phyloP scores from a whole-genome alignment of 37 sponge, comb jelly and placozoan genomes.

The Geodia barretti region DNA sequence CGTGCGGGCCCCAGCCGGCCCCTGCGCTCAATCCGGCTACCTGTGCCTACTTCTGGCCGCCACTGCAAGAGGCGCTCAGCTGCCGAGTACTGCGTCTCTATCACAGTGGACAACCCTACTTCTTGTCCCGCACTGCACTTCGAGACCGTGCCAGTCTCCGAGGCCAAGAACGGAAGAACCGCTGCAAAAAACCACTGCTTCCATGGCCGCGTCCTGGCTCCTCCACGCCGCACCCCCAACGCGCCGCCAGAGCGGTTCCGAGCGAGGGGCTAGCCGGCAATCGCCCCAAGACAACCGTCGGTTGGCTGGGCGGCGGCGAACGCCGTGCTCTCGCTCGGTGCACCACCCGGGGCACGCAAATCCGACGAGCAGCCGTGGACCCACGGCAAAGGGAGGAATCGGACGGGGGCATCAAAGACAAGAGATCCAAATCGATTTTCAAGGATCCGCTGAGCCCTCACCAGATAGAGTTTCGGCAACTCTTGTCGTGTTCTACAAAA shows the following conservation, averaged over 20 bases:
- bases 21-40: constrained; percentile 39
- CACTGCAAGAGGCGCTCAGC: constrained; percentile 42
- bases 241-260: constrained; percentile 35
- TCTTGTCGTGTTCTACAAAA: constrained; percentile 54
- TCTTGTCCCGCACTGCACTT: constrained; percentile 70
- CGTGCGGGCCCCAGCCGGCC: constrained; percentile 37
- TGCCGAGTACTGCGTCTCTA: too few species aligned
- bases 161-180: constrained; percentile 36
- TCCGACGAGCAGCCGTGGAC: constrained; percentile 59
- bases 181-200: constrained; percentile 65
- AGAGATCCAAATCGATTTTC: constrained; percentile 59
- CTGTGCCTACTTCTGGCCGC: constrained; percentile 56
- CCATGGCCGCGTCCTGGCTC: constrained; percentile 53
- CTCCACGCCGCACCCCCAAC: constrained; percentile 42
- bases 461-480: constrained; percentile 22
- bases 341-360: constrained; percentile 57
- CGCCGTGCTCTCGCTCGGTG: background rate
- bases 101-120: constrained; percentile 47
- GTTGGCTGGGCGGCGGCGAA: background rate
- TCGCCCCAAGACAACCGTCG: constrained; percentile 15
- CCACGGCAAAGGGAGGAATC: constrained; percentile 69
- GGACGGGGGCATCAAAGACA: constrained; percentile 69
- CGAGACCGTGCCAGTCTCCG: constrained; percentile 36
- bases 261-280: constrained; percentile 45
- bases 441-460: constrained; percentile 47